Evolutionary conservation across 2,888 invertebrate genomes (phyloP).

Genomic region (Xylota segnis): DNA sequence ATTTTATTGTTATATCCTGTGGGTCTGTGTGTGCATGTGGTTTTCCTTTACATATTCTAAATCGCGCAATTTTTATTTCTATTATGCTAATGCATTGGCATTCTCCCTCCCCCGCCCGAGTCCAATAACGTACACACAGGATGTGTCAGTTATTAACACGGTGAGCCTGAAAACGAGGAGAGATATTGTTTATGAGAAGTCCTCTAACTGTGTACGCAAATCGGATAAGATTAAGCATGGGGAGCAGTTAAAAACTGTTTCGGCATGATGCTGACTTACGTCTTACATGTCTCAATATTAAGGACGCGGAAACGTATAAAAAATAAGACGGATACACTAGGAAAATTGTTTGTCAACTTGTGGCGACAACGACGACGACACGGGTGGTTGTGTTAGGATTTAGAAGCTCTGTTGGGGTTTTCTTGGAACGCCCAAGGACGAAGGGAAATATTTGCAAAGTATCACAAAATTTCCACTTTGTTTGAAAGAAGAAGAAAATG

Average conservation of each 20-base stretch:
- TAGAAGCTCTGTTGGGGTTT: neutral
- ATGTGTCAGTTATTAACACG: slow-evolving; percentile 29
- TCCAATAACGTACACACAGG: slow-evolving; percentile 2
- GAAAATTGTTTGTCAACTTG: slow-evolving; percentile 12
- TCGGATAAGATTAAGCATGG: slow-evolving; percentile 8
- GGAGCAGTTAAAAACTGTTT: neutral
- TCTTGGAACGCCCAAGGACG: neutral
- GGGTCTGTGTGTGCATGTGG: slow-evolving; percentile 1
- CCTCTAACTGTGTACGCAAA: slow-evolving; percentile 9
- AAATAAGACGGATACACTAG: slow-evolving; percentile 23
- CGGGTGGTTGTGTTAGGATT: slow-evolving; percentile 1
- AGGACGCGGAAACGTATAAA: neutral
- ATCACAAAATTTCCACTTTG: slow-evolving; percentile 49
- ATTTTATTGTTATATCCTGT: slow-evolving; percentile 44
- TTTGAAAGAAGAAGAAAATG: slow-evolving; percentile 54
- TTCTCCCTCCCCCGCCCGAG: too few relatives aligned
- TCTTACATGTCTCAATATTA: slow-evolving; percentile 25
- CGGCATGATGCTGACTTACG: neutral
- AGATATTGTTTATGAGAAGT: slow-evolving; percentile 14
- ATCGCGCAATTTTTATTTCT: slow-evolving; percentile 46
- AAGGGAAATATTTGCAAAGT: slow-evolving; percentile 50
- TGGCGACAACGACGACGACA: neutral
- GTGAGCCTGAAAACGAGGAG: neutral
- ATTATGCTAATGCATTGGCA: slow-evolving; percentile 45
- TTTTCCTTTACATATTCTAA: slow-evolving; percentile 3